Conservation (phyloP, 2,888 invertebrate species). For the Lasioglossum marginatum region DNA sequence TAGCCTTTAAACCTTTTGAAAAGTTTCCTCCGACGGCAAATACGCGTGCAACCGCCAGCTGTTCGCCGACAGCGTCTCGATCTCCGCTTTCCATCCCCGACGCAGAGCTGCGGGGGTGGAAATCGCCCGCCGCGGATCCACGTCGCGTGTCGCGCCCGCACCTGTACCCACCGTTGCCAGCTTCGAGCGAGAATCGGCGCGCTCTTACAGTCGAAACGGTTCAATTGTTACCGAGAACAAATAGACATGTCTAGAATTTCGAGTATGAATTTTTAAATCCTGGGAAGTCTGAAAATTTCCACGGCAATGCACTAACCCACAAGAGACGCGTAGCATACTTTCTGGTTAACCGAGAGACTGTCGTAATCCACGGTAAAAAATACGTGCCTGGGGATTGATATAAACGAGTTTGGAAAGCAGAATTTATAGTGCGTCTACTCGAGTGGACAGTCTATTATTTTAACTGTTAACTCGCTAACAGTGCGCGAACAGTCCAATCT, state of each 20-base stretch:
- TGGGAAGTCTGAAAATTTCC: no score
- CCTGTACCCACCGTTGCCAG: background rate
- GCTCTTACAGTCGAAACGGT: background rate
- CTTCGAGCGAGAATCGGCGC: background rate
- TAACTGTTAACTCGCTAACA: background rate
- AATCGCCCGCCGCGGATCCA: background rate
- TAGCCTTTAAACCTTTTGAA: constrained; percentile 34
- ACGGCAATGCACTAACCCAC: no score
- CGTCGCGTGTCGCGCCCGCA: background rate
- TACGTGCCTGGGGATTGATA: background rate
- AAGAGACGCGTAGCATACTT: background rate
- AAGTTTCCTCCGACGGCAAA: constrained; percentile 32
- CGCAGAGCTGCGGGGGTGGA: background rate
- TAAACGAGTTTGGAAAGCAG: background rate
- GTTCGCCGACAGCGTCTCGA: constrained; percentile 20
- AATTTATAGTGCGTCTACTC: background rate
- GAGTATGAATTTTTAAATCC: no score
- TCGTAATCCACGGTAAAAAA: background rate
- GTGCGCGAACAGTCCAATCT: background rate
- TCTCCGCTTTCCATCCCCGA: background rate
- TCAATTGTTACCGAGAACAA: no score
- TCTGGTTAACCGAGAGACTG: background rate
- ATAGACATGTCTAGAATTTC: no score
- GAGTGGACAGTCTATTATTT: background rate
- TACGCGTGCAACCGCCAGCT: constrained; percentile 30